Evolutionary conservation across 2,888 invertebrate species (phyloP).

Genomic region (Tenthredo distinguenda): DNA sequence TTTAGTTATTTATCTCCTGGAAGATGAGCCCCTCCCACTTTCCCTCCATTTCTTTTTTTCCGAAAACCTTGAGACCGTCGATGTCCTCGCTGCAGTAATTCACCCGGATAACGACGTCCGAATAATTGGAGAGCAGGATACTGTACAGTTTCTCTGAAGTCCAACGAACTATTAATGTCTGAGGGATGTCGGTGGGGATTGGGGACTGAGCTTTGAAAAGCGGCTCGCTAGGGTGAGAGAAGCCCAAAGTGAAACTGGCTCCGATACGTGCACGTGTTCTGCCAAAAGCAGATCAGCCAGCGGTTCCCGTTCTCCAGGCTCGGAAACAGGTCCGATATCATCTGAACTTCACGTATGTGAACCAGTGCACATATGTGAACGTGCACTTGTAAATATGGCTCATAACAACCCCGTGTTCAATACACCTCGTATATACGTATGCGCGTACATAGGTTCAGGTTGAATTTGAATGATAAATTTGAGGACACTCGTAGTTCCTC

Average conservation of each 20-base stretch:
- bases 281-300: not conserved
- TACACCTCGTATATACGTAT: not conserved
- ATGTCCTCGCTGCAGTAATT: not conserved
- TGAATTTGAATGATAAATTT: conserved; percentile 31
- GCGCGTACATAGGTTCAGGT: not conserved
- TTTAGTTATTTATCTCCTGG: not conserved
- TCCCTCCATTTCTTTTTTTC: not conserved
- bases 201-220: not conserved
- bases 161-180: not conserved
- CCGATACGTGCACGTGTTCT: not conserved
- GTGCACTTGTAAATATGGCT: not conserved
- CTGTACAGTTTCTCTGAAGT: not conserved
- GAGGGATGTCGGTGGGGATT: not conserved
- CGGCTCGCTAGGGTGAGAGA: not conserved
- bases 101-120: not conserved
- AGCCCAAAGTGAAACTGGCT: not conserved
- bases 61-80: not conserved
- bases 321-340: not conserved
- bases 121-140: not conserved
- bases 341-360: not conserved
- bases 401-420: not conserved
- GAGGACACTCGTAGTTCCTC: conserved; percentile 3
- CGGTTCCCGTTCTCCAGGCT: not conserved
- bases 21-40: not conserved
- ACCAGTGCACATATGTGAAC: too few species aligned